These are phyloP conservation scores for Drosophila parvula DNA, from an alignment of 1,140 invertebrate species.

Conservation along the genomic window DNA sequence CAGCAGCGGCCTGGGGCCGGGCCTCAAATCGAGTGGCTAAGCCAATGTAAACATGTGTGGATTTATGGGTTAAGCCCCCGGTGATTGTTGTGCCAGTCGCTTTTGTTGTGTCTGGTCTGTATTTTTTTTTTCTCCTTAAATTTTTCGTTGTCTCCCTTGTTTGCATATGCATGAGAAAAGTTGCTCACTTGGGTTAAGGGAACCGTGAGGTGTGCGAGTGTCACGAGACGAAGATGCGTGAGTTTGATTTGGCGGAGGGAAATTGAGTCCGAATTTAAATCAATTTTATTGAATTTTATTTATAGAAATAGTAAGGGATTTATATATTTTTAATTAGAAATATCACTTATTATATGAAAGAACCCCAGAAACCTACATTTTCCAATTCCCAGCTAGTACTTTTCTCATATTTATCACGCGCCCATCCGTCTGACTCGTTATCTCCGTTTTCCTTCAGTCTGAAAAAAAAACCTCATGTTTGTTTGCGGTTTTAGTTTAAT, in stretches of 20 bases:
- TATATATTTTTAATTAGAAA: neutral
- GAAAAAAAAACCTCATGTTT: constrained; percentile 62
- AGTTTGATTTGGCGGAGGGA: neutral
- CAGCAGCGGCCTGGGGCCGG: constrained; percentile 7
- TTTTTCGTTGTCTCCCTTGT: constrained; percentile 24
- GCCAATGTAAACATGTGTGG: constrained; percentile 74
- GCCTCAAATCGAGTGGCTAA: constrained; percentile 51
- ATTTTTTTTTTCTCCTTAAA: constrained; percentile 8
- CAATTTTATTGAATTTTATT: neutral
- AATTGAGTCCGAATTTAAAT: fast-evolving
- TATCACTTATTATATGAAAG: neutral
- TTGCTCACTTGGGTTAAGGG: constrained; percentile 1
- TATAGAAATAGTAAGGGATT: no score
- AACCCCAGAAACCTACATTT: neutral
- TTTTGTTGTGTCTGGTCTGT: constrained; percentile 29
- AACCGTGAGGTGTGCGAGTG: neutral
- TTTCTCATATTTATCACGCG: constrained; percentile 18
- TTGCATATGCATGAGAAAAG: constrained; percentile 70
- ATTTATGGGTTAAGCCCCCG: constrained; percentile 61
- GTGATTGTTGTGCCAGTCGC: constrained; percentile 40
- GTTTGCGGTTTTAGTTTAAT: constrained; percentile 60
- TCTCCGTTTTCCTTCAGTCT: constrained; percentile 3
- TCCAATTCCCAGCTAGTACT: no score
- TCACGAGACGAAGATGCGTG: constrained; percentile 1
- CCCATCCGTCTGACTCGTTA: constrained; percentile 22